A percentile compares a stretch with the other conserved stretches of the same genome.
These are phyloP conservation scores for Peucedramus taeniatus DNA, from an alignment of 2,113 vertebrate species.

Conservation along the genomic window DNA sequence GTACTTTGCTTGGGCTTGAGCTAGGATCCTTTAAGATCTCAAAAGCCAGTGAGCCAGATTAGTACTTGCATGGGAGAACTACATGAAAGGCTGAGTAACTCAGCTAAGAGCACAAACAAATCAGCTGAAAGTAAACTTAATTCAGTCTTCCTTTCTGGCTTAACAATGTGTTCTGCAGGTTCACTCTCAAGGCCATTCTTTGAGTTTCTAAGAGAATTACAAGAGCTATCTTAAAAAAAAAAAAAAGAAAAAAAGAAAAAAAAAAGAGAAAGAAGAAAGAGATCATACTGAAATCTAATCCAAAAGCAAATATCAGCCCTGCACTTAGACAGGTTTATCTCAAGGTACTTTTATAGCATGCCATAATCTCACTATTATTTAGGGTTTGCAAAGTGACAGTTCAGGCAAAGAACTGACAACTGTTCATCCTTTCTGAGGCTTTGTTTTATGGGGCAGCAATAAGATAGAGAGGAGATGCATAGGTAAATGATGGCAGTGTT, in stretches of 20 bases:
- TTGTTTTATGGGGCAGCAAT: neutral
- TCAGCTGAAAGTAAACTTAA: constrained; percentile 23
- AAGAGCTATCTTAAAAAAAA: neutral
- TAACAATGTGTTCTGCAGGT: neutral
- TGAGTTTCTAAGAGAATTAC: neutral
- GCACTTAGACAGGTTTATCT: constrained; percentile 18
- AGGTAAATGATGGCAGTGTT: constrained; percentile 9
- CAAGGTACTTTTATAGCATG: neutral
- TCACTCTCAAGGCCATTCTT: neutral
- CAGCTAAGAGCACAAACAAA: constrained; percentile 13
- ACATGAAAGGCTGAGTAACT: neutral
- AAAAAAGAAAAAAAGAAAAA: neutral
- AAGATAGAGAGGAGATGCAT: neutral
- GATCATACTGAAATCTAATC: neutral
- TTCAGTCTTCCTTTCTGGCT: neutral
- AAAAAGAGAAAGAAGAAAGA: neutral
- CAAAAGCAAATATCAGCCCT: neutral
- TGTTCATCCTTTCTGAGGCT: neutral
- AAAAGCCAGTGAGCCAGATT: neutral
- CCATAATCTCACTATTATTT: constrained; percentile 38
- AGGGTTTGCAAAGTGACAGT: constrained; percentile 9
- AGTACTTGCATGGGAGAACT: constrained; percentile 12
- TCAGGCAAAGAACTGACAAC: neutral
- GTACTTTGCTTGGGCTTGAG: neutral
- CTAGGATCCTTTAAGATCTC: constrained; percentile 17